Conservation (phyloP, 2,113 vertebrate species). For the Mirza zaza region DNA sequence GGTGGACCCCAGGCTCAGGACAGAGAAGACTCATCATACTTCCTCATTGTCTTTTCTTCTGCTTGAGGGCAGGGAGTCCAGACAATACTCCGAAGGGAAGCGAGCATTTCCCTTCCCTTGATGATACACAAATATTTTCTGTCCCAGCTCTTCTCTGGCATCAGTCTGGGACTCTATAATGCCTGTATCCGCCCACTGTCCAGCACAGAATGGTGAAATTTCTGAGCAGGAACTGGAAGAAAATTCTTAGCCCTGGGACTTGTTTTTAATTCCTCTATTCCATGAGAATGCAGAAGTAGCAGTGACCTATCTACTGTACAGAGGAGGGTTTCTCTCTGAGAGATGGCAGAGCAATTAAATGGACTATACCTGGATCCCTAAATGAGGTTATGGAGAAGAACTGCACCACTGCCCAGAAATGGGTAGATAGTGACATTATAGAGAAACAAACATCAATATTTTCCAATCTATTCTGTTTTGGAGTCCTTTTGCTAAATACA, state of each 20-base stretch:
- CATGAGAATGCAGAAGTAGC: background rate
- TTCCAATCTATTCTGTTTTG: background rate
- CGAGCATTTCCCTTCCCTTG: background rate
- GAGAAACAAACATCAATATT: background rate
- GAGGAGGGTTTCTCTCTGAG: background rate
- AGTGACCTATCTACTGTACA: fast-evolving
- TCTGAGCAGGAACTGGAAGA: background rate
- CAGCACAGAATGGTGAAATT: background rate
- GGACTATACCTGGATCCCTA: fast-evolving
- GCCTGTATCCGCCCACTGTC: background rate
- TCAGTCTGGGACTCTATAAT: background rate
- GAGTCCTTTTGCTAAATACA: background rate
- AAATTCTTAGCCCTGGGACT: too few relatives aligned
- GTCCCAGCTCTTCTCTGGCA: background rate
- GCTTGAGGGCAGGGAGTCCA: background rate
- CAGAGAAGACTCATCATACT: background rate
- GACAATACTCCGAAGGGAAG: background rate
- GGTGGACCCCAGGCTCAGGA: background rate
- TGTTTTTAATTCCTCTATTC: background rate
- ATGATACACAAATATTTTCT: too few relatives aligned
- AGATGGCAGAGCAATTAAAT: background rate
- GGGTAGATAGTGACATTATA: background rate
- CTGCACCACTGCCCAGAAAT: fast-evolving
- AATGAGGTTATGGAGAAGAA: background rate
- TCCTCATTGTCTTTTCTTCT: background rate